Base-by-base conservation (phyloP, 2,797 vertebrate species). In the Chromis chromis region DNA sequence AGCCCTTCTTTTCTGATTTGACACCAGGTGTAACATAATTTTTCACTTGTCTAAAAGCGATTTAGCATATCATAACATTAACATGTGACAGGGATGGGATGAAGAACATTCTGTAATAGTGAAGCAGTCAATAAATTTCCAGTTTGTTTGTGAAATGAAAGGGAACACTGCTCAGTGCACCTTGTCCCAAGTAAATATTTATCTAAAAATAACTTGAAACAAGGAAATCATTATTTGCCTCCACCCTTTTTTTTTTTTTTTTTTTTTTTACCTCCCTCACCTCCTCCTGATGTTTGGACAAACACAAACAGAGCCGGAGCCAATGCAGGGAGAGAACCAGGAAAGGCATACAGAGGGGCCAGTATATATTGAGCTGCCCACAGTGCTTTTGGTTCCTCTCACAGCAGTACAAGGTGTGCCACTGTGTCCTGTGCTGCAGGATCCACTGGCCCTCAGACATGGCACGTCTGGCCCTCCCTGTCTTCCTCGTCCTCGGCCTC, bases 401-500 rank as follows among this genome's bases (percentile, higher is more conserved):
- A 71, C 79, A 67, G 80, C 73, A 66, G 67, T 88, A 65, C 82
- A 81, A 83, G 79, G 70, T 88, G 84, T 65, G 72, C 82, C 65
- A 76, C 86, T 84, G 88, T 90, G 82, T 74, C 74, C 80, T 56
- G 77, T 70, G 65, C 79, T n/a, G 54, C 24, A 60, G 59, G 70
- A 59, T 68, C 79, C 70, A 57, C 82, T 80, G 55, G 72, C 70
- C 25, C 46, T 83, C 67, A 89, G 92, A 86, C 90, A 99, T 99
- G 98, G 95, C 94, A 68, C 95, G 94, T 86, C 86, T 85, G n/a
- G 91, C 79, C 83, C 75, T 96, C 76, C 66, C 17, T 19, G 88
- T 97, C 84, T 91, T 96, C 76, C 72, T 97, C 16, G 76, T 96
- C 54, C 89, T 98, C 60, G 91, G 92, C 86, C 87, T 96, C 63